Conservation (phyloP, 2,888 invertebrate genomes). For the Apeira syringaria region DNA sequence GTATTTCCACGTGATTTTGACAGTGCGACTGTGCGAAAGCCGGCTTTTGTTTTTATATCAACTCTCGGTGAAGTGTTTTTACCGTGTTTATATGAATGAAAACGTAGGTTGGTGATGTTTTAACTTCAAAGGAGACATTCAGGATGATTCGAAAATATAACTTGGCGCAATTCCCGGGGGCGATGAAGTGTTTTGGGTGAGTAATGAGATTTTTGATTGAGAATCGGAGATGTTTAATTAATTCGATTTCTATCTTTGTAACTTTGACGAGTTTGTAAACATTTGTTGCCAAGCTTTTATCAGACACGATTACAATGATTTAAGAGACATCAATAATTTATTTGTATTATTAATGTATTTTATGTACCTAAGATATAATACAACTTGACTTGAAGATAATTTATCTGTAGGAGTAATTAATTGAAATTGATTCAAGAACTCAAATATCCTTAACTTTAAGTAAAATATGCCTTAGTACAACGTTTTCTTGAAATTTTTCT, state of each 20-base stretch:
- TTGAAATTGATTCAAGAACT: too few species aligned
- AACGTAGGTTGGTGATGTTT: slow-evolving; percentile 48
- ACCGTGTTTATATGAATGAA: slow-evolving; percentile 52
- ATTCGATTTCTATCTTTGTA: slow-evolving; percentile 37
- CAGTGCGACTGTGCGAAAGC: slow-evolving; percentile 70
- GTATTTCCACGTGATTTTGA: slow-evolving; percentile 75
- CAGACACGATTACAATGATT: slow-evolving; percentile 24
- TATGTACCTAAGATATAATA: too few species aligned
- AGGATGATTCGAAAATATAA: slow-evolving; percentile 49
- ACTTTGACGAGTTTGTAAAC: slow-evolving; percentile 37
- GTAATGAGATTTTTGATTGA: slow-evolving; percentile 56
- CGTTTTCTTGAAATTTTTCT: slow-evolving; percentile 11
- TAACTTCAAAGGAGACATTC: slow-evolving; percentile 41
- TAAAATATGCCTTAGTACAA: too few species aligned
- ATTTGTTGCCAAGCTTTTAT: slow-evolving; percentile 35
- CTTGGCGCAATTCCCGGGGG: slow-evolving; percentile 48
- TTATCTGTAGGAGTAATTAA: too few species aligned
- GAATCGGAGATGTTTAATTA: slow-evolving; percentile 42
- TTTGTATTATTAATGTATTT: too few species aligned
- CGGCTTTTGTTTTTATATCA: slow-evolving; percentile 49
- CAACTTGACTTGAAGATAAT: too few species aligned
- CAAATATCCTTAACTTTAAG: too few species aligned
- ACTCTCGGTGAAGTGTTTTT: slow-evolving; percentile 58
- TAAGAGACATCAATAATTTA: slow-evolving; percentile 21
- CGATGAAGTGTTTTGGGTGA: slow-evolving; percentile 70